Evolutionary conservation across 2,113 vertebrate genomes (phyloP).

Genomic region (Stomatorhinus ivindoensis): DNA sequence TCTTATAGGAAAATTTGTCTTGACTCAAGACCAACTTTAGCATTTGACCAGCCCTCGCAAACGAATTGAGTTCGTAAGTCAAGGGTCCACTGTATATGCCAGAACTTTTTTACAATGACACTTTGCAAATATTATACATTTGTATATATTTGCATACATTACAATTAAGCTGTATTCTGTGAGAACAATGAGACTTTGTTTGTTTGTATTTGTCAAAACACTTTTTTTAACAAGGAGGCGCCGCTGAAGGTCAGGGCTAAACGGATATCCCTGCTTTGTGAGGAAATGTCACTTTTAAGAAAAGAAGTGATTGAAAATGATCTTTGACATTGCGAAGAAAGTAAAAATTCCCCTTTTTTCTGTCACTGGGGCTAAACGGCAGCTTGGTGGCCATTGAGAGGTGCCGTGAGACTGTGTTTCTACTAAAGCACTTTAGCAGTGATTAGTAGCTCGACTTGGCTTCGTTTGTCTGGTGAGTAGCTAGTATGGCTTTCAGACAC

Average conservation of each 20-base stretch:
- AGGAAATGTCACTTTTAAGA: not conserved
- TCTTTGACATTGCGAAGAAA: not conserved
- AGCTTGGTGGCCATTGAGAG: not conserved
- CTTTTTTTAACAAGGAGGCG: not conserved
- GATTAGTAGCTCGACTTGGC: not conserved
- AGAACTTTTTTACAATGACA: not conserved
- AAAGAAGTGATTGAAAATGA: not conserved
- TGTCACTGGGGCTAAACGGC: not conserved
- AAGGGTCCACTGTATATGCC: not conserved
- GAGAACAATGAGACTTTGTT: not conserved
- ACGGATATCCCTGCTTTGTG: not conserved
- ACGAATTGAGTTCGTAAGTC: no score
- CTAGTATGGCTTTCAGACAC: not conserved
- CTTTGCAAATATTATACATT: not conserved
- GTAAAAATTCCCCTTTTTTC: not conserved
- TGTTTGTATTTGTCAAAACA: not conserved
- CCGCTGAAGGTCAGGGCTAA: not conserved
- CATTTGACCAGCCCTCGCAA: no score
- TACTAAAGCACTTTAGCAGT: not conserved
- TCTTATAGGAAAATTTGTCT: no score
- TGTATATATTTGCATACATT: not conserved
- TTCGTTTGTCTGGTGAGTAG: not conserved
- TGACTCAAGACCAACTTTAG: no score
- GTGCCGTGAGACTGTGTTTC: not conserved
- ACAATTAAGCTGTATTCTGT: not conserved